Conservation (phyloP, 2,113 vertebrate species). For the Antechinus flavipes region DNA sequence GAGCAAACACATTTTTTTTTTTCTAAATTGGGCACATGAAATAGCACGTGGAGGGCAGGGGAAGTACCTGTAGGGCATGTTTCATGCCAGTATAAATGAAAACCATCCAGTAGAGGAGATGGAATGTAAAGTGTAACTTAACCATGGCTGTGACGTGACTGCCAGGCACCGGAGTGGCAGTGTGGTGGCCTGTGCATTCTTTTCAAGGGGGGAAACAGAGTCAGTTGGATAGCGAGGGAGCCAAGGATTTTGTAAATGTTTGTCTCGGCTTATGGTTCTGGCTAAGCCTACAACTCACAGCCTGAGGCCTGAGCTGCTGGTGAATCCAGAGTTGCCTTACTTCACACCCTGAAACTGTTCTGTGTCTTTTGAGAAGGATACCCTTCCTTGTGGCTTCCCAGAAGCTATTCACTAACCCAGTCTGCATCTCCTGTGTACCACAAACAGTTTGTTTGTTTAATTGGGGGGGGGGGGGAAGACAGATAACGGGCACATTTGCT, state of each 20-base stretch:
- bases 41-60: slow-evolving; percentile 29
- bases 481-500: slow-evolving; percentile 70
- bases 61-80: slow-evolving; percentile 1
- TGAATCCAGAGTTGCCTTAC: slow-evolving; percentile 71
- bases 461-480: not conserved
- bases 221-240: slow-evolving; percentile 52
- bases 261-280: not conserved
- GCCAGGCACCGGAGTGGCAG: slow-evolving; percentile 52
- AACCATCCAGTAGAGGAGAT: slow-evolving; percentile 54
- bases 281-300: not conserved
- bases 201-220: slow-evolving; percentile 56
- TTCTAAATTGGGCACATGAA: slow-evolving; percentile 43
- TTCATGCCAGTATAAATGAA: slow-evolving; percentile 73
- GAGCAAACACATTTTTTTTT: not conserved
- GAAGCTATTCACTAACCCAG: slow-evolving; percentile 78
- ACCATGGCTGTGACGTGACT: slow-evolving; percentile 65
- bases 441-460: slow-evolving; percentile 74
- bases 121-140: slow-evolving; percentile 74
- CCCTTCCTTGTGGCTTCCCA: slow-evolving; percentile 81
- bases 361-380: slow-evolving; percentile 76
- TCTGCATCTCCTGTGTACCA: slow-evolving; percentile 60
- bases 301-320: slow-evolving; percentile 56
- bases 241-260: slow-evolving; percentile 43
- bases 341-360: slow-evolving; percentile 61
- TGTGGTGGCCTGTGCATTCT: slow-evolving; percentile 42